Percentiles rank a stretch among this genome's conserved stretches.
phyloP scores from a whole-genome alignment of 2,888 invertebrate genomes.

The Phorcus lineatus region DNA sequence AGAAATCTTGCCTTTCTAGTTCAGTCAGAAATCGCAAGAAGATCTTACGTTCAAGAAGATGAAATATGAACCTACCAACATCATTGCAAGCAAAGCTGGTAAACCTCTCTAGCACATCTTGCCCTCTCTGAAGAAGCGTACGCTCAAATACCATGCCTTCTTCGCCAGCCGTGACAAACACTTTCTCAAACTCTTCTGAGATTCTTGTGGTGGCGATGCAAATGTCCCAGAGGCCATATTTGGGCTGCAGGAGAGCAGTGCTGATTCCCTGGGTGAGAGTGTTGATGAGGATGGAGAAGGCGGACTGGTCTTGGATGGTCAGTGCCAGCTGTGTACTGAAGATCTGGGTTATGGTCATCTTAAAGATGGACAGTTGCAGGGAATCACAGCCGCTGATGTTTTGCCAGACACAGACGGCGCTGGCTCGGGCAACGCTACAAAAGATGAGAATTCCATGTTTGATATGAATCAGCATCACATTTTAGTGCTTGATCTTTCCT shows the following conservation, averaged over 20 bases:
- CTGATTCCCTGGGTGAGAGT: not conserved
- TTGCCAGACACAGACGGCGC: not conserved
- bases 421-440: conserved; percentile 6
- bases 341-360: not conserved
- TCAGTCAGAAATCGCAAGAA: no score
- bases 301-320: not conserved
- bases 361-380: not conserved
- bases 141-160: not conserved
- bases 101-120: not conserved
- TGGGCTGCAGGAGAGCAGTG: not conserved
- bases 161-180: not conserved
- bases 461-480: no score
- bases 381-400: not conserved
- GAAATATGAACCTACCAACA: not conserved
- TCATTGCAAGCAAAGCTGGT: not conserved
- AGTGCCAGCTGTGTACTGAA: not conserved
- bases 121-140: not conserved
- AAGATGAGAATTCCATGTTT: not conserved
- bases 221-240: not conserved
- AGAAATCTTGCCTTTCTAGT: no score
- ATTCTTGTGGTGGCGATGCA: not conserved
- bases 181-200: not conserved
- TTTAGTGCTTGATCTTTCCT: no score
- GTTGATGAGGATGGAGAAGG: not conserved
- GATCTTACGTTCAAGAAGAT: not conserved